Base-by-base conservation (phyloP, 2,797 vertebrate genomes). In the Lates japonicus region DNA sequence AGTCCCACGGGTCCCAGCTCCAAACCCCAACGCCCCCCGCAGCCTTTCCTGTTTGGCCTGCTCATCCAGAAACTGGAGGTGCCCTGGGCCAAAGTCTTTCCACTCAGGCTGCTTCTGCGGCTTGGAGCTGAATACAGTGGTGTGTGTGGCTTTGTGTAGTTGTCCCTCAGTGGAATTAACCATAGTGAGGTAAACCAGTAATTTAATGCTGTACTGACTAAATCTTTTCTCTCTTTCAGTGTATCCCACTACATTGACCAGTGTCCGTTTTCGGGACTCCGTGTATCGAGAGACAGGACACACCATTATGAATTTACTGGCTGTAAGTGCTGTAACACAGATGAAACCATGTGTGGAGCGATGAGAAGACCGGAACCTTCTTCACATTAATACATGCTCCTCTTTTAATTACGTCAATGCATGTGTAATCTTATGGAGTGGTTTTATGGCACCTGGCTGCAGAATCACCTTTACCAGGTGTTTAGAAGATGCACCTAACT, bases 31-130 rank as follows among this genome's bases (percentile, higher is more conserved):
- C 92, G 84, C 42, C 97, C 98, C 10, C 83, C 94, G 17, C 92
- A 85, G 60, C 96, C 97, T 25, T 97, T 97, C 88, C 95, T 99
- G 73, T 98, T 78, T 74, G 98, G 98, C 17, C 81, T 99, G 90
- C 96, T 99, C 33, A 96, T 99, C 88, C 97, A 98, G 90, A 98
- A 98, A 65, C 89, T 97, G 87, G 98, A 99, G 92, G 96, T 98
- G 51, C 97, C 97, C 5, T 99, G 97, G 98, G 97, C 97, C 74
- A 99, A 99, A 83, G 97, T 98, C 78, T 99, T 99, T 82, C 97
- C 98, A 1, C 96, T 98, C 29, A 95, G 97, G 55, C 95, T 99
- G 88, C 95, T 99, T 67, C 95, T 99, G 37, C 95, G 97, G 92
- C 81, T 99, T 62, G 98, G 97, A 81, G 94, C 96, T 13, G 96